Conservation (phyloP, 2,888 invertebrate genomes). For the Trichogramma dendrolimi region DNA sequence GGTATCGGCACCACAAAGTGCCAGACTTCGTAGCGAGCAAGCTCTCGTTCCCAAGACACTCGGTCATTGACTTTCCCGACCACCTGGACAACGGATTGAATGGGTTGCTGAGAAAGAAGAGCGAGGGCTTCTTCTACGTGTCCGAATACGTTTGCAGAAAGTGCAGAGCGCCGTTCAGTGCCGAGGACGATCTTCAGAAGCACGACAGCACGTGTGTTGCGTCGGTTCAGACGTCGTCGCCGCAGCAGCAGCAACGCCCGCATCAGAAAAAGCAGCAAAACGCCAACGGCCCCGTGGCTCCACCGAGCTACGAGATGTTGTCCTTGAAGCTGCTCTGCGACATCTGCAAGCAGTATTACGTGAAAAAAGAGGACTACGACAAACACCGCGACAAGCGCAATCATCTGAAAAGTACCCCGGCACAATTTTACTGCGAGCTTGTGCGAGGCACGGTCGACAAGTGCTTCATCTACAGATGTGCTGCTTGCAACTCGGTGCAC, state of each 20-base stretch:
- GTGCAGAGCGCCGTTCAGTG: slow-evolving; percentile 37
- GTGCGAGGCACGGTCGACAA: slow-evolving; percentile 9
- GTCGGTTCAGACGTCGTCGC: background rate
- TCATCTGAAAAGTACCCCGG: slow-evolving; percentile 24
- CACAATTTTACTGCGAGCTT: slow-evolving; percentile 19
- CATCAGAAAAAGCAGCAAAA: slow-evolving; percentile 3
- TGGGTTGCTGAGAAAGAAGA: slow-evolving; percentile 23
- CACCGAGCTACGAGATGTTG: background rate
- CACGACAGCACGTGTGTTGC: slow-evolving; percentile 12
- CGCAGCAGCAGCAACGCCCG: slow-evolving; percentile 6
- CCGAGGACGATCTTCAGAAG: slow-evolving; percentile 29
- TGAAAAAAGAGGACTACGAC: slow-evolving; percentile 26
- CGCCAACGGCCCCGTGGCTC: background rate
- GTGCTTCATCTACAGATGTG: slow-evolving; percentile 32
- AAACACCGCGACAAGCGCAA: slow-evolving; percentile 25
- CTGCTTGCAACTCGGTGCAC: slow-evolving; percentile 29
- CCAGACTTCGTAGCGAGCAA: slow-evolving; percentile 38
- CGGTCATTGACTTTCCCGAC: slow-evolving; percentile 32
- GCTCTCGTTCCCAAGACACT: slow-evolving; percentile 40
- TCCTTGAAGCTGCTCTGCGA: slow-evolving; percentile 30
- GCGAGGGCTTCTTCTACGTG: slow-evolving; percentile 38
- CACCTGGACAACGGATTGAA: slow-evolving; percentile 21
- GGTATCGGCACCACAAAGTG: slow-evolving; percentile 41
- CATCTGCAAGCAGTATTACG: slow-evolving; percentile 29
- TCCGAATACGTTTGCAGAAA: slow-evolving; percentile 42